Evolutionary conservation across 2,888 invertebrate genomes (phyloP), one percentile per base, ranked within the genome.

Genomic region (Seira ritae): DNA sequence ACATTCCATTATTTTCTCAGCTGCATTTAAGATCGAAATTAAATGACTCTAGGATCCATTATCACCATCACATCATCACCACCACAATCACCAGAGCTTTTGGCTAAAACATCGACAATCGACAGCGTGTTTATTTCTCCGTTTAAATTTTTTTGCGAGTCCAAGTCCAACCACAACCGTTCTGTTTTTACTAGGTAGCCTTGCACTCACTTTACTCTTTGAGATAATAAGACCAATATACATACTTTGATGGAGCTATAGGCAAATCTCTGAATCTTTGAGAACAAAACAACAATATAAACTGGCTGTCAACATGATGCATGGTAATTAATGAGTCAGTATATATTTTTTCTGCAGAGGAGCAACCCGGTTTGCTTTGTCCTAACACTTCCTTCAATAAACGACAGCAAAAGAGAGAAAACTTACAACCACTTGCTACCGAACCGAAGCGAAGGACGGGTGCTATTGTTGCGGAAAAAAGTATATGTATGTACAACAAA

Each of bases 221-320:
- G n/a, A n/a, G n/a, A n/a, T n/a, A n/a, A 31, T 31, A 8, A 31
- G 31, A 3, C 55, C 55, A 55, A 12, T 42, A 42, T 42, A n/a
- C 2, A 31, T 2, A 31, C 8, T 17, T 55, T n/a, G 55, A 8
- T n/a, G 55, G 3, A 55, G 31, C 31, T 55, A 55, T 3, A 8
- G 55, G 55, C 55, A 55, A 55, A 4, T 31, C 55, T 55, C 3
- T 55, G 17, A 55, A 12, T 42, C 42, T 6, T 12, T 42, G n/a
- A 50, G 60, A 76, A 76, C 72, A 72, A 82, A 77, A 72, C 76
- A 82, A 67, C 81, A n/a, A n/a, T 82, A 75, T 82, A 76, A 82
- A 82, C 82, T 77, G 68, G 82, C 82, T 82, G 82, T 82, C 82
- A 82, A 82, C 82, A 77, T 82, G 71, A 72, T 67, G 75, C 81